Evolutionary conservation across 1,140 invertebrate genomes (phyloP).

Genomic region (Meloidogyne exigua): DNA sequence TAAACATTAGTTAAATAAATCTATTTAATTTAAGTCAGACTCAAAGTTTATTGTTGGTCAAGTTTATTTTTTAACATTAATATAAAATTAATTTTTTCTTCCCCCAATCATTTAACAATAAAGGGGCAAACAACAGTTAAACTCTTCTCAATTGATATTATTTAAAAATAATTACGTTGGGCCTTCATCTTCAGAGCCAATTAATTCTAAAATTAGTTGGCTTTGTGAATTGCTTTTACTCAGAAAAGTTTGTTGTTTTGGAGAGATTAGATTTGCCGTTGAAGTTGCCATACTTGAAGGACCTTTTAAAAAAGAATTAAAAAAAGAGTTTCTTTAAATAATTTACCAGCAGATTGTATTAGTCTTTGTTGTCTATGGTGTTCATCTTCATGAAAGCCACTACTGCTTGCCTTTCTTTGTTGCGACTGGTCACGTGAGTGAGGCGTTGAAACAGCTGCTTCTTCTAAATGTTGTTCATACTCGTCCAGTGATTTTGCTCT

Average conservation of each 20-base stretch:
- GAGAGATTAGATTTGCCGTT: conserved; percentile 2
- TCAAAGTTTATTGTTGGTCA: too few relatives aligned
- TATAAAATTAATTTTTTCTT: too few relatives aligned
- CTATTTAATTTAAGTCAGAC: too few relatives aligned
- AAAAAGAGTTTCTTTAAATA: neutral
- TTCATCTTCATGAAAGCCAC: conserved; percentile 8
- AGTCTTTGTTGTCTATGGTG: conserved; percentile 14
- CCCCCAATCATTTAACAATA: too few relatives aligned
- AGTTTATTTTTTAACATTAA: too few relatives aligned
- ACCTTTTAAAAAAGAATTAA: neutral
- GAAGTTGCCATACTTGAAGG: neutral
- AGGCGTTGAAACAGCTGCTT: conserved; percentile 12
- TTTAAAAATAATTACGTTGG: neutral
- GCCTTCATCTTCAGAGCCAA: conserved; percentile 18
- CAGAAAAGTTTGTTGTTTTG: neutral
- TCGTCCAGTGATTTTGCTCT: conserved; percentile 18
- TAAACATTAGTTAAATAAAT: neutral
- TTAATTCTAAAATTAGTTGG: conserved; percentile 23
- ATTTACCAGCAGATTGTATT: neutral
- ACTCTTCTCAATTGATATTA: too few relatives aligned
- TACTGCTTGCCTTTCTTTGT: conserved; percentile 15
- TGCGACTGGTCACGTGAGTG: conserved; percentile 20
- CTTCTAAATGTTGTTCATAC: conserved; percentile 17
- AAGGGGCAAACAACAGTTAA: too few relatives aligned
- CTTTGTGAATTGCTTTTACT: conserved; percentile 4